Evolutionary conservation across 2,888 invertebrate genomes (phyloP), one percentile per base, ranked within the genome.

Genomic region (Lasioglossum marginatum): DNA sequence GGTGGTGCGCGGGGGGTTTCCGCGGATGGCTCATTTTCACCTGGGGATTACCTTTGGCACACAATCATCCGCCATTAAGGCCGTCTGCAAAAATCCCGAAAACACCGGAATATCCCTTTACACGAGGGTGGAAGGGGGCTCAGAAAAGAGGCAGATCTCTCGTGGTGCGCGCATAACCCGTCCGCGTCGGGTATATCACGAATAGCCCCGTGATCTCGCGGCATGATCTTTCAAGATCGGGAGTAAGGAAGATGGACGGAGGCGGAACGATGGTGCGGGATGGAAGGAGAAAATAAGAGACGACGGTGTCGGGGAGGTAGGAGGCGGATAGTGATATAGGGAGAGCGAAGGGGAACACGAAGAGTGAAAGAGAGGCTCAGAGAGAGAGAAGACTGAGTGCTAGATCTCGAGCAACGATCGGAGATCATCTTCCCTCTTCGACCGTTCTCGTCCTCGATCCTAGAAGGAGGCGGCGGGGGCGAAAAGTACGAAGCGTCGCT

Each of bases 371-470:
- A 43, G 71, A 60, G 73, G 52, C 52, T 34, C 45, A 19, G 80
- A 40, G 57, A 57, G 77, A 27, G 68, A 34, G 74, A 57, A 52
- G 14, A 84, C 73, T 83, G 87, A 91, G 91, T 90, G 92, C 89
- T 92, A 92, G 92, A 92, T 92, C 92, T 92, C 93, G 92, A 91
- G 92, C 92, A 92, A 89, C 90, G 92, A 91, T 91, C 92, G 88
- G 86, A 89, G 91, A 91, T 89, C 88, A 88, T 91, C 93, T 92
- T 90, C 91, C 88, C 89, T 91, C 89, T 91, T 91, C 86, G 89
- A 88, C 85, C 91, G 87, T 85, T 85, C 87, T 81, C 86, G 83
- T 87, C 86, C 88, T 79, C 89, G 86, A 83, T 89, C 81, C 79
- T 85, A 82, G 82, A 60, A 68, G 77, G 79, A 76, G 85, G 77